Base-by-base conservation (phyloP, 2,888 invertebrate species). In the Micropterix aruncella region DNA sequence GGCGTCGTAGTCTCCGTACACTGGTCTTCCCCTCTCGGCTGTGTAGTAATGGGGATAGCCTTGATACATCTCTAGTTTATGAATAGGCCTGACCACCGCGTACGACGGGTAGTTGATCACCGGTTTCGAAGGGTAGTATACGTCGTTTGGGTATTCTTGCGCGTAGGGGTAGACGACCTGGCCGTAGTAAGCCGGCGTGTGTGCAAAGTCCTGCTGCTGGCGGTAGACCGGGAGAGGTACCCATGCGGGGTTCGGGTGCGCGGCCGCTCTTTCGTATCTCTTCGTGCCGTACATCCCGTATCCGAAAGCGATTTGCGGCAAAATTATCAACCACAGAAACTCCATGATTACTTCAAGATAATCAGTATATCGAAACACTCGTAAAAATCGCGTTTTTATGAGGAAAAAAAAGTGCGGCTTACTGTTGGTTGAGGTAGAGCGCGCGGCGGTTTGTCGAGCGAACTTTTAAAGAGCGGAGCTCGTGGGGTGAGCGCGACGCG, bases 91-190 rank as follows among this genome's bases (percentile, higher is more conserved):
- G 4, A 65, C 62, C 18, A 57, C 54, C 43, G 68, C 69, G 48
- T 70, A 68, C 52, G 63, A 69, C 12, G 52, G 50, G 51, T 70
- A 70, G 54, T 70, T 70, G 39, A 63, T 57, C 57, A 70, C 69
- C 5, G 53, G 52, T n/a, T 73, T 70, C 41, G 69, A 53, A n/a
- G 51, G 61, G 53, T 73, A 73, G 56, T 70, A 71, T 56, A 74
- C 73, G 54, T 76, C 76, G 38, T 78, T 75, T 37, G 74, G 71
- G 41, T 63, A 77, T 60, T 59, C 68, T 57, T 53, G 73, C 55
- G 49, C 63, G 58, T 66, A 75, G 59, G 56, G 74, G 62, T 61
- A 75, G 19, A 45, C 45, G 51, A 60, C 52, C 3, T 70, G 54
- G 47, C 75, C 66, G 57, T 73, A 73, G 57, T 70, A 59, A 47